Conservation (phyloP, 2,113 vertebrate genomes). For the Tetrao urogallus region DNA sequence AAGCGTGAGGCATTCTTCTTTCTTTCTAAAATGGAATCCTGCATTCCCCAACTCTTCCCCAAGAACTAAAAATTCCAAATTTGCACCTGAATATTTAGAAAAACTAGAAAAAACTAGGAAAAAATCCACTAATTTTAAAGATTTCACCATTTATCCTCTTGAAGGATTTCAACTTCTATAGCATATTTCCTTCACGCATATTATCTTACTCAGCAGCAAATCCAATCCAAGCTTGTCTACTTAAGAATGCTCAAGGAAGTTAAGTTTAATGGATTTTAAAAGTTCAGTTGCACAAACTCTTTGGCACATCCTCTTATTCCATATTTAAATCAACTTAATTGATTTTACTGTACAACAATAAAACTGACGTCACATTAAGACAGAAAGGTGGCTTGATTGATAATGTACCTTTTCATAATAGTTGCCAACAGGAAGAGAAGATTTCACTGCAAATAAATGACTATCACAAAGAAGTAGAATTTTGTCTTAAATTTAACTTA, state of each 20-base stretch:
- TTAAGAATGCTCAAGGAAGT: not conserved
- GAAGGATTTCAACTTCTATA: not conserved
- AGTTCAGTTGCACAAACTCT: not conserved
- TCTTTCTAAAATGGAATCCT: not conserved
- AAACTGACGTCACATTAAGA: not conserved
- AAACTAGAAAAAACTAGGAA: not conserved
- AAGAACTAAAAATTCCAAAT: not conserved
- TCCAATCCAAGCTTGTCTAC: not conserved
- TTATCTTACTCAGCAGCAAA: not conserved
- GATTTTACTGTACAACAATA: not conserved
- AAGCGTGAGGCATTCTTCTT: not conserved
- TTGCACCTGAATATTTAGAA: not conserved
- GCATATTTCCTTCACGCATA: not conserved
- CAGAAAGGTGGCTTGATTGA: not conserved
- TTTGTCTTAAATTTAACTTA: not conserved
- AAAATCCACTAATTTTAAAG: fast-evolving
- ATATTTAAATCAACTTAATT: not conserved
- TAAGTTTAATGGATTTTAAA: not conserved
- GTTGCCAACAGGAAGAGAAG: not conserved
- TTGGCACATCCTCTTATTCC: not conserved
- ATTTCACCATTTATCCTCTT: not conserved
- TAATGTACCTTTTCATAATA: not conserved
- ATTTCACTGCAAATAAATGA: not conserved
- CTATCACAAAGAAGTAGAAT: not conserved
- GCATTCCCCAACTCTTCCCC: not conserved